Percentiles rank a stretch among this genome's conserved stretches.
Conservation (phyloP, 2,888 invertebrate genomes). For the Caenorhabditis drosophilae region DNA sequence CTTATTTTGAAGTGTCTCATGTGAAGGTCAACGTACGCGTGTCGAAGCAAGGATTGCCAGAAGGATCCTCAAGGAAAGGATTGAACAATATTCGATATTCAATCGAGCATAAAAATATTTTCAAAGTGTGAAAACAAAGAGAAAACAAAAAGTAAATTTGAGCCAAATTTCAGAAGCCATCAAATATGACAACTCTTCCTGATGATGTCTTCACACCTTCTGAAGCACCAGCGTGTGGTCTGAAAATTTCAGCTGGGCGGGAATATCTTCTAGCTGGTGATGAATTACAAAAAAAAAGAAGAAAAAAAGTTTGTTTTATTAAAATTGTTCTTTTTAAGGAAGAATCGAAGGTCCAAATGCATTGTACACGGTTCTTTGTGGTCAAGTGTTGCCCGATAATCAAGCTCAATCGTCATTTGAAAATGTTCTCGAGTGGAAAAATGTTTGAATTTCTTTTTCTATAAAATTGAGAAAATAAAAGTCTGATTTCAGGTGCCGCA, state of each 20-base stretch:
- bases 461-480: background rate
- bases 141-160: too few species aligned
- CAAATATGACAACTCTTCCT: conserved; percentile 52
- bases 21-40: conserved; percentile 54
- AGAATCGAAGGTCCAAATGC: conserved; percentile 32
- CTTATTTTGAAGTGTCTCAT: conserved; percentile 55
- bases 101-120: conserved; percentile 59
- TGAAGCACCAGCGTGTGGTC: conserved; percentile 64
- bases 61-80: conserved; percentile 47
- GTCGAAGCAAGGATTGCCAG: conserved; percentile 55
- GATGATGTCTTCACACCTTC: conserved; percentile 60
- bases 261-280: conserved; percentile 65
- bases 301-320: too few species aligned
- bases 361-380: conserved; percentile 45
- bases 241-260: conserved; percentile 58
- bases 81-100: conserved; percentile 60
- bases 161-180: conserved; percentile 57
- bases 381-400: conserved; percentile 44
- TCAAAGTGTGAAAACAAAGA: too few species aligned
- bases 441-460: conserved; percentile 23
- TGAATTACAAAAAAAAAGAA: too few species aligned
- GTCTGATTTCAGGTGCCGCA: conserved; percentile 28
- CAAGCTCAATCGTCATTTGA: conserved; percentile 30
- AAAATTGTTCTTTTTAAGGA: too few species aligned
- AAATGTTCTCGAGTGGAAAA: conserved; percentile 59